Evolutionary conservation across 2,888 invertebrate species (phyloP), one percentile per base, ranked within the genome.

Genomic region (Drosophila silvestris): DNA sequence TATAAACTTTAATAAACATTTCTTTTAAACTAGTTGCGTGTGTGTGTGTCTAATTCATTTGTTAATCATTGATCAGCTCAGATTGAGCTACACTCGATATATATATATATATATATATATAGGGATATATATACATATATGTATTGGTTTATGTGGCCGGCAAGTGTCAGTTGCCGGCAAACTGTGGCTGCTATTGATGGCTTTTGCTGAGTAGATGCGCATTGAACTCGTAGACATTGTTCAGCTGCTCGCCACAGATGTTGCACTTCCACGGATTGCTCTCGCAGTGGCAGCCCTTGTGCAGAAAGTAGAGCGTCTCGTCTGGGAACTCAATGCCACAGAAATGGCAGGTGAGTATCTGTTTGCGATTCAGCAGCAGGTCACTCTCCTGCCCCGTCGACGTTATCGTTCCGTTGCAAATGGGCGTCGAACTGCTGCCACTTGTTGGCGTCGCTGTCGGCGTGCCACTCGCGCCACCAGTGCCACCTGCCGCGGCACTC

Each of bases 271-370:
- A 99, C 1, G 99, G 99, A 94, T 99, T 98, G 83, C 97, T 97
- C 92, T 98, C 98, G 85, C 98, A 98, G 94, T 99, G 99, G 93
- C 99, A 98, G 83, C 99, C 99, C 94, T 99, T 99, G 95, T 99
- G 99, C 81, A 99, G 95, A 94, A 99, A 98, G 94, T 98, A 99
- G 68, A 99, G 95, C 0, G 99, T 99, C 92, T 98, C 97, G 94
- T 99, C 99, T 44, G 98, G 98, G 94, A 98, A 99, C 57, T 97
- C 96, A 91, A 99, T 98, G 86, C 97, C 97, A 94, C 99, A 99
- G 94, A 97, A 98, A 32, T 96, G 95, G 94, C 99, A 99, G 89
- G 97, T 96, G 60, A 97, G 95, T 76, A 95, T 94, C 84, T 93
- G 94, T 74, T 92, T 94, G 39, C 93, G 92, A 75, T 89, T 93